Percentiles rank a stretch among this genome's conserved stretches.
These are phyloP conservation scores for Tychaedon coryphoeus DNA, from an alignment of 2,113 vertebrate species.

Conservation along the genomic window DNA sequence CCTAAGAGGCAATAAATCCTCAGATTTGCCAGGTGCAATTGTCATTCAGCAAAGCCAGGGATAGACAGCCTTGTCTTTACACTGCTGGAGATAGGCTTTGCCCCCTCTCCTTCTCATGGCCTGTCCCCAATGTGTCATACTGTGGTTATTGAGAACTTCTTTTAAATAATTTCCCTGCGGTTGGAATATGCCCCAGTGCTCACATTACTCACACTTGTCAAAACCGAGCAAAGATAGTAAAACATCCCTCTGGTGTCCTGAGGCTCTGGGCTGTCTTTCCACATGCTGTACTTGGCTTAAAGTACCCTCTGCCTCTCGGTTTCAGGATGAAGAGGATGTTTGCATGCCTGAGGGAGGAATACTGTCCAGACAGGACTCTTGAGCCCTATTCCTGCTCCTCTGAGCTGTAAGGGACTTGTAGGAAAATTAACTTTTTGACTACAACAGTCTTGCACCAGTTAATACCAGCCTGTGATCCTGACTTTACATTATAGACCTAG, in stretches of 20 bases:
- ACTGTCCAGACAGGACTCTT: background rate
- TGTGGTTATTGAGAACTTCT: background rate
- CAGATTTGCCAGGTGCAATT: conserved; percentile 19
- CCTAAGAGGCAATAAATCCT: background rate
- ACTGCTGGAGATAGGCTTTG: background rate
- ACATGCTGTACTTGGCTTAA: background rate
- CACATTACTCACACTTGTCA: conserved; percentile 32
- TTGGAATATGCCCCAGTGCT: background rate
- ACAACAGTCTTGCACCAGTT: background rate
- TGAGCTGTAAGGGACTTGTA: background rate
- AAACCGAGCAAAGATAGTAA: background rate
- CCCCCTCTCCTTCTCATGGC: background rate
- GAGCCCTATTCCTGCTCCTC: background rate
- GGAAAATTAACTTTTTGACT: background rate
- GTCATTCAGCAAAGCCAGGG: background rate
- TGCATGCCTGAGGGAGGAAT: background rate
- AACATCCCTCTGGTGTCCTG: background rate
- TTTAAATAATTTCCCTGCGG: conserved; percentile 25
- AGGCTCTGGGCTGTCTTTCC: background rate
- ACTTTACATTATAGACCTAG: background rate
- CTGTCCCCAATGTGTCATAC: conserved; percentile 2
- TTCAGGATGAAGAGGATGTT: background rate
- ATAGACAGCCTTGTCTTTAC: background rate
- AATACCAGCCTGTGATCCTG: background rate
- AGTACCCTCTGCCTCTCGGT: background rate